Evolutionary conservation across 2,797 vertebrate genomes (phyloP), one percentile per base, ranked within the genome.

Genomic region (Bovichtus variegatus): DNA sequence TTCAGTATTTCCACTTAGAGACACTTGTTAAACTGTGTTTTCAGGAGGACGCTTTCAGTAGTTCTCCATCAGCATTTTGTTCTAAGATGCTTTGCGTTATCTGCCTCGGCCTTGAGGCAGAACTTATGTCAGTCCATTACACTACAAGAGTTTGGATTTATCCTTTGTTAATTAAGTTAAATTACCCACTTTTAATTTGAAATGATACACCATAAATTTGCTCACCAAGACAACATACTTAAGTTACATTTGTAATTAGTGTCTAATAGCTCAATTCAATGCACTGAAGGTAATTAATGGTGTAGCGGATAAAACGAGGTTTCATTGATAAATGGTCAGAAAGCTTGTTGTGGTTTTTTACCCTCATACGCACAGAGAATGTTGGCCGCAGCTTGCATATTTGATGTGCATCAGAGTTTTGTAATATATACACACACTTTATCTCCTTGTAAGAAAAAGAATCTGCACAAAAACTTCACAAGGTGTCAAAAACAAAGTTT

Each of bases 391-490:
- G 59, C 78, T 86, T 68, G 78, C 68, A 74, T 74, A 71, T 81
- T 80, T 75, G 38, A 76, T 47, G 83, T 82, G 50, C 65, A 69
- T 87, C 71, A 60, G 36, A 66, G 67, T 84, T 91, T 89, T 89
- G 85, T 89, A 85, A 86, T 7, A 82, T 85, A 82, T 85, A 82
- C 78, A 85, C 71, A 91, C 81, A 77, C 79, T 85, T 90, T 68
- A 78, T 71, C 38, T 80, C 72, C 84, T 86, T 73, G 85, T 82
- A 83, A 88, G 61, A 87, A 83, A 34, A 87, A 86, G 36, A 76
- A 80, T 85, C 88, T 91, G 84, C 91, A 91, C 92, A 92, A 88
- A 88, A 74, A 84, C 63, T 87, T 84, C 60, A 73, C 62, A 69
- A 74, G 62, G 66, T 81, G 85, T 86, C 67, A 76, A 70, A 76